Conservation (phyloP, 2,888 invertebrate species). For the Eupithecia subfuscata region DNA sequence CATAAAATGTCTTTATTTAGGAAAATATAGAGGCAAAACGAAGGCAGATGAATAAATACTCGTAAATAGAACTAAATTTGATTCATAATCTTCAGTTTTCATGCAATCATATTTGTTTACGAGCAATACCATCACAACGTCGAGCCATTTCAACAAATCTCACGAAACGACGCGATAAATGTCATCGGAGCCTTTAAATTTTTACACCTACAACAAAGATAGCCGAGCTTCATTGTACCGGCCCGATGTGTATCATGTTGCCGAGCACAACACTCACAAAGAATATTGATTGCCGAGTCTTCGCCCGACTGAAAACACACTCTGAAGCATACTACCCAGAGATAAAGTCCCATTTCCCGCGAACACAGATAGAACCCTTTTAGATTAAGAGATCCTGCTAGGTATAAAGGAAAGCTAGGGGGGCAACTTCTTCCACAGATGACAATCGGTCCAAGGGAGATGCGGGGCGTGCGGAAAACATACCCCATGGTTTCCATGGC, state of each 20-base stretch:
- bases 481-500: conserved; percentile 73
- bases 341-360: conserved; percentile 56
- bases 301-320: conserved; percentile 32
- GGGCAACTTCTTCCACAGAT: conserved; percentile 76
- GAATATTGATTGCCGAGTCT: conserved; percentile 62
- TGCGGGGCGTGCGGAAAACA: conserved; percentile 72
- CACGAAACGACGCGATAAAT: conserved; percentile 39
- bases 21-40: background rate
- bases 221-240: conserved; percentile 49
- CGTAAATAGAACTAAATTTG: background rate
- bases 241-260: conserved; percentile 46
- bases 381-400: conserved; percentile 71
- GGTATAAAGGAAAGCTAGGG: conserved; percentile 72
- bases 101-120: conserved; percentile 5
- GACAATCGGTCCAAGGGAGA: conserved; percentile 75
- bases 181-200: conserved; percentile 37
- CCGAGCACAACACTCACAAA: conserved; percentile 46
- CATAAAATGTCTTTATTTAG: too few relatives aligned
- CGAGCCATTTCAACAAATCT: conserved; percentile 29
- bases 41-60: background rate
- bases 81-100: conserved; percentile 1
- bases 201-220: conserved; percentile 47
- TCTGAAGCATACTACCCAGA: conserved; percentile 47
- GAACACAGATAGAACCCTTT: conserved; percentile 72
- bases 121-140: conserved; percentile 10